Evolutionary conservation across 92 coral and sea anemone genomes (phyloP).

Genomic region (Pocillopora grandis): DNA sequence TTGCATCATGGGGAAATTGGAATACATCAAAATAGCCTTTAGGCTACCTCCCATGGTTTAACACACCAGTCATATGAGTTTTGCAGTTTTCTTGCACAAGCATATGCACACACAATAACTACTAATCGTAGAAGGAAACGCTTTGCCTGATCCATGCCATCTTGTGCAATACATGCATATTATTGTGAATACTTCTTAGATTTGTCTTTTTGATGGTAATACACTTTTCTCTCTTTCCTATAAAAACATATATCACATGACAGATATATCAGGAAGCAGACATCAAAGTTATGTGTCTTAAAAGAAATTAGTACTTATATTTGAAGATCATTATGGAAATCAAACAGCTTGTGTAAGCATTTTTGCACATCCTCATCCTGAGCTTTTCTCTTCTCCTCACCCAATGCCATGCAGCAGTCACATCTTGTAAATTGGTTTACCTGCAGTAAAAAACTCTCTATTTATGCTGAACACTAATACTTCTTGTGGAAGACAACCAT

Average conservation of each 20-base stretch:
- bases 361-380: conserved; percentile 23
- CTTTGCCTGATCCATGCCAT: conserved; percentile 69
- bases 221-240: conserved; percentile 40
- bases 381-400: conserved; percentile 31
- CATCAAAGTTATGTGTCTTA: not conserved
- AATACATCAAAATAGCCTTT: too few relatives aligned
- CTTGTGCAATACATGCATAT: conserved; percentile 35
- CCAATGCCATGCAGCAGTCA: conserved; percentile 30
- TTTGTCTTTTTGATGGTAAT: conserved; percentile 33
- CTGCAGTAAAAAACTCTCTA: not conserved
- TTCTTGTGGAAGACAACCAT: too few relatives aligned
- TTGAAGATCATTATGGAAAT: conserved; percentile 42
- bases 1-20: too few relatives aligned
- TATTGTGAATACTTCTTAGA: conserved; percentile 6
- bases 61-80: conserved; percentile 70
- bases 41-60: conserved; percentile 10
- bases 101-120: conserved; percentile 53
- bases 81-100: conserved; percentile 60
- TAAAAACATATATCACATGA: too few relatives aligned
- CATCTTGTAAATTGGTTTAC: conserved; percentile 30
- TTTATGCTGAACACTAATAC: too few relatives aligned
- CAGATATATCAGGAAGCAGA: not conserved
- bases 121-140: conserved; percentile 40
- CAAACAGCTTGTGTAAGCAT: conserved; percentile 33
- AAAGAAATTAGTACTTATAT: conserved; percentile 9